These are phyloP conservation scores for Saccostrea cuccullata DNA, from an alignment of 1,140 invertebrate genomes.

Conservation along the genomic window DNA sequence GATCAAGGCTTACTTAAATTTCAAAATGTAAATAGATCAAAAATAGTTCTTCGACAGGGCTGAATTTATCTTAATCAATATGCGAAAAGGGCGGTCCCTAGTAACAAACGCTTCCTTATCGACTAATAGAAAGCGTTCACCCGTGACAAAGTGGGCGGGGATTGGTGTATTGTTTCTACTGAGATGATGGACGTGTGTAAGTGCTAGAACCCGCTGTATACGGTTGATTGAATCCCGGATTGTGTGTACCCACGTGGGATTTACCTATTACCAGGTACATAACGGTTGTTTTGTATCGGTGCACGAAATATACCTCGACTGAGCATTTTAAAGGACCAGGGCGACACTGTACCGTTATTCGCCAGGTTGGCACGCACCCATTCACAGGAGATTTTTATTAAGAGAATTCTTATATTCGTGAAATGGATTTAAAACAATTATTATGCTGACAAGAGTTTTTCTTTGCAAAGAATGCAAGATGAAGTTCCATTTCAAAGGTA, in stretches of 20 bases:
- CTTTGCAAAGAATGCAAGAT: not conserved
- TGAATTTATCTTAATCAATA: conserved; percentile 32
- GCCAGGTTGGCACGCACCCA: not conserved
- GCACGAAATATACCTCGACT: not conserved
- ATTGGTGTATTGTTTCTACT: not conserved
- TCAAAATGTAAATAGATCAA: conserved; percentile 20
- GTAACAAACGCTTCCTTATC: conserved; percentile 11
- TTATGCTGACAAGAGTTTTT: not conserved
- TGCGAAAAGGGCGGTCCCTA: conserved; percentile 19
- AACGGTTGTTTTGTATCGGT: conserved; percentile 3
- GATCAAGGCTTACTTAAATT: conserved; percentile 36
- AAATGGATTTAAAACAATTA: not conserved
- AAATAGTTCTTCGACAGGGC: not conserved
- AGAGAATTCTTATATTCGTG: not conserved
- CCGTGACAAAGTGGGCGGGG: not conserved
- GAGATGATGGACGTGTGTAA: conserved; percentile 22
- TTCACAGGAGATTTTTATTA: not conserved
- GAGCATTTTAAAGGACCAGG: not conserved
- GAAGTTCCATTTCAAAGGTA: conserved; percentile 20
- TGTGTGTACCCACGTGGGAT: conserved; percentile 10
- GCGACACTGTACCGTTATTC: not conserved
- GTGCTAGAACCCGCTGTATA: not conserved
- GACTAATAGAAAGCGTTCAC: not conserved
- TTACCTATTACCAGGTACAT: not conserved
- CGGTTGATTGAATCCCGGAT: conserved; percentile 11